Conservation (phyloP, 2,113 vertebrate genomes). For the Ctenodactylus gundi region DNA sequence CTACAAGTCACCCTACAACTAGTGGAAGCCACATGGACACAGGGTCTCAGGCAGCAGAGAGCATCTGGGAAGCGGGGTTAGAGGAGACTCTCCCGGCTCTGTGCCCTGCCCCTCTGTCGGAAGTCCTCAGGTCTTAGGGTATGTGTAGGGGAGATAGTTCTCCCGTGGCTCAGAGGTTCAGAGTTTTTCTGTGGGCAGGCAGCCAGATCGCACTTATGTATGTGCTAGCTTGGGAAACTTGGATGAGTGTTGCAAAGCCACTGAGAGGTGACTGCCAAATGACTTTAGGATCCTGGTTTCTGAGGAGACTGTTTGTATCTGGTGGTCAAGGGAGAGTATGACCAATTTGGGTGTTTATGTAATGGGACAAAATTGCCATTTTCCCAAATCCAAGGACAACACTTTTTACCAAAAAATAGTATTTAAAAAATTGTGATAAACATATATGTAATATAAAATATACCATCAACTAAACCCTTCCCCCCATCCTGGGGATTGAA, state of each 20-base stretch:
- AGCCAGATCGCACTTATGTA: neutral
- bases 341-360: too few relatives aligned
- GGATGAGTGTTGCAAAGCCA: neutral
- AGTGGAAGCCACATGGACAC: neutral
- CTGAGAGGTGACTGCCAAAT: neutral
- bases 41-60: neutral
- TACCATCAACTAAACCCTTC: too few relatives aligned
- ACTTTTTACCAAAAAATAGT: neutral
- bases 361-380: too few relatives aligned
- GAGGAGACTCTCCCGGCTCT: neutral
- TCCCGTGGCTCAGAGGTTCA: fast-evolving
- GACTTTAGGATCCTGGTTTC: neutral
- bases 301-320: neutral
- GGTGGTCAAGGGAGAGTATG: too few relatives aligned
- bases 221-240: neutral
- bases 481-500: too few relatives aligned
- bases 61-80: neutral
- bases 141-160: neutral
- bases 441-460: neutral
- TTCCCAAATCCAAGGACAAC: neutral
- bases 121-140: neutral
- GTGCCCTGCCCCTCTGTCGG: neutral
- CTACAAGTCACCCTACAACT: too few relatives aligned
- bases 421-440: neutral
- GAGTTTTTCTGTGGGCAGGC: neutral